Percentiles rank a stretch among this genome's conserved stretches.
phyloP scores from a whole-genome alignment of 2,113 vertebrate genomes.

The Jacana jacana region DNA sequence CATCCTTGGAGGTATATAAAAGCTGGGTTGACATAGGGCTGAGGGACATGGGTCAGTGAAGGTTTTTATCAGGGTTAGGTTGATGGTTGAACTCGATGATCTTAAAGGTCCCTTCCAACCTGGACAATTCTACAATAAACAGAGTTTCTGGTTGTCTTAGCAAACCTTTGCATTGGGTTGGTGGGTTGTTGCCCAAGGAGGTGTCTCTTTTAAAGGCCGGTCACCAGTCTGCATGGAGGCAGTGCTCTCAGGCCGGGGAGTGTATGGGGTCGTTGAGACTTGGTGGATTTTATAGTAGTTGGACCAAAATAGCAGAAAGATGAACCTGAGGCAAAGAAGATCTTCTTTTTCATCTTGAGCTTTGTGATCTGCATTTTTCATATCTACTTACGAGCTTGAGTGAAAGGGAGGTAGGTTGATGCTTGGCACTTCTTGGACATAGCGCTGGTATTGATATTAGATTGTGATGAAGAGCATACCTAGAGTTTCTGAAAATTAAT shows the following conservation, averaged over 20 bases:
- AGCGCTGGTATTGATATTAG: background rate
- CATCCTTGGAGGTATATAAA: too few relatives aligned
- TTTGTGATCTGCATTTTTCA: background rate
- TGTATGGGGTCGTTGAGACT: too few relatives aligned
- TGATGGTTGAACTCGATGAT: too few relatives aligned
- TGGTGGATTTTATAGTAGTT: rapidly evolving
- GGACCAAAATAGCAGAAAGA: background rate
- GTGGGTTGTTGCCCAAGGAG: background rate
- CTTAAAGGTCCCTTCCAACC: too few relatives aligned
- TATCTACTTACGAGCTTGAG: background rate
- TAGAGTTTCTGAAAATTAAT: background rate
- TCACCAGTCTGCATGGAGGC: too few relatives aligned
- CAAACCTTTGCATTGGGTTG: background rate
- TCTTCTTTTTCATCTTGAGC: background rate
- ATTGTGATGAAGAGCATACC: background rate
- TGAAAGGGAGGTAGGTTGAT: background rate
- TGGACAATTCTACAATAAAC: too few relatives aligned
- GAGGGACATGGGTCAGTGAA: too few relatives aligned
- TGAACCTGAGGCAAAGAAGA: background rate
- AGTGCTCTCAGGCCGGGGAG: background rate
- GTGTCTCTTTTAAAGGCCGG: too few relatives aligned
- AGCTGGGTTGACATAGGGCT: too few relatives aligned
- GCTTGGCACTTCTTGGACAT: background rate
- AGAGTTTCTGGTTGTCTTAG: background rate
- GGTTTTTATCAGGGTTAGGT: too few relatives aligned